phyloP scores from a whole-genome alignment of 1,140 invertebrate genomes.

The Batillaria attramentaria region DNA sequence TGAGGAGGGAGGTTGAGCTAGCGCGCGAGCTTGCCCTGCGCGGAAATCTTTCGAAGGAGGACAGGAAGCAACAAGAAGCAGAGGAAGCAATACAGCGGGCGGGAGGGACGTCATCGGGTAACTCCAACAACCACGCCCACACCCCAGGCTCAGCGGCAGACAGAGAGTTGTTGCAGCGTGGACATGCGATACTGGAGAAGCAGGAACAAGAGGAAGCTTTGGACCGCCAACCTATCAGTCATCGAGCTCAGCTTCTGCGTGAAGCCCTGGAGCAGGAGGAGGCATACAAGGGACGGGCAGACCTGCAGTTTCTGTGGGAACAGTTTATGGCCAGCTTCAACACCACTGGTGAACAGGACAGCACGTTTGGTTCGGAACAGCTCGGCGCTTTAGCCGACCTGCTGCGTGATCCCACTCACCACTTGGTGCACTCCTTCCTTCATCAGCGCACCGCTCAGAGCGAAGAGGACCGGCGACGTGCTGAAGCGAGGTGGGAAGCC shows the following conservation, averaged over 20 bases:
- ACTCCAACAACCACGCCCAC: not conserved
- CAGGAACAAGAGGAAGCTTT: constrained; percentile 40
- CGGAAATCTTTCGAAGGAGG: not conserved
- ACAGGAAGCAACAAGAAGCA: constrained; percentile 4
- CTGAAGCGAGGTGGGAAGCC: not conserved
- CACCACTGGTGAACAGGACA: constrained; percentile 42
- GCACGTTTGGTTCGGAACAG: constrained; percentile 53
- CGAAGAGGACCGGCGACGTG: constrained; percentile 29
- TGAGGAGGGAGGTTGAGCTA: not conserved
- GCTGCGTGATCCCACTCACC: constrained; percentile 36
- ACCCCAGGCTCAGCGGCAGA: not conserved
- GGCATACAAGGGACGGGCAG: constrained; percentile 40
- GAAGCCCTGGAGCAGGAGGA: constrained; percentile 53
- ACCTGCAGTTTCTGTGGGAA: constrained; percentile 63
- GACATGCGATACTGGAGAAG: not conserved
- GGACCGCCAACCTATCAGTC: constrained; percentile 53
- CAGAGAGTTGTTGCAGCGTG: not conserved
- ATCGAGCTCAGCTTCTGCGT: constrained; percentile 52
- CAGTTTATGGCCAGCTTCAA: constrained; percentile 58
- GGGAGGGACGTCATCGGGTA: not conserved
- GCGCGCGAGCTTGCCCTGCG: not conserved
- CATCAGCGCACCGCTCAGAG: constrained; percentile 31
- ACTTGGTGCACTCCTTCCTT: constrained; percentile 35
- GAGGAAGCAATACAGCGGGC: constrained; percentile 5
- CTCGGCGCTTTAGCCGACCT: constrained; percentile 56